Base-by-base conservation (phyloP, 2,113 vertebrate genomes). In the Cephalopterus ornatus region DNA sequence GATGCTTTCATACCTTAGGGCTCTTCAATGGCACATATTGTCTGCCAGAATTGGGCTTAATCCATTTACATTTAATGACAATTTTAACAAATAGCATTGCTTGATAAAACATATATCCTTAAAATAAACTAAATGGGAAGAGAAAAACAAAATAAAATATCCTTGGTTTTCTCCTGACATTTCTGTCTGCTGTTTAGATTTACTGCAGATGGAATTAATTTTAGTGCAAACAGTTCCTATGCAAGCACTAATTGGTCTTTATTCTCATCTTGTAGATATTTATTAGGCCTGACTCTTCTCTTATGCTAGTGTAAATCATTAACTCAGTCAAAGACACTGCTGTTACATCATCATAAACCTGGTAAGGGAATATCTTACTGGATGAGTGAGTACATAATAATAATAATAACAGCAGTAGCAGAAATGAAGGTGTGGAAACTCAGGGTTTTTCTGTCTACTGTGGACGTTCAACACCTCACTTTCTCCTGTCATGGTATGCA, bases 161-260 rank as follows among this genome's bases (percentile, higher is more conserved):
- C 23, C 23, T 55, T 70, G 9, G 28, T 90, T 94, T 92, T 61
- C 55, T 88, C 59, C 50, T 92, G 78, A 21, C n/a, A 46, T 73
- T 88, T 92, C 77, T 86, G 27, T 94, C 82, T 83, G 13, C 65
- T 78, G 10, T 61, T 30, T 65, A 52, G 53, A 90, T 94, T 92
- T 86, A 83, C 67, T 78, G 47, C 47, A 63, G 52, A 70, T 63
- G 42, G 65, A 89, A 93, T 88, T 83, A 82, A 83, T 94, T 91
- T 89, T 82, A 92, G 44, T 74, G 55, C 73, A 65, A 83, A 67
- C 23, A 86, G 27, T 33, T 86, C 93, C 66, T 80, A 16, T 89
- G 53, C 73, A 79, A 95, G n/a, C 23, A 70, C 86, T 93, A 87
- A 79, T 59, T 95, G 41, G 52, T 91, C 66, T 93, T 93, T 75